Evolutionary conservation across 1,140 invertebrate genomes (phyloP).

Genomic region (Arctopsyche grandis): DNA sequence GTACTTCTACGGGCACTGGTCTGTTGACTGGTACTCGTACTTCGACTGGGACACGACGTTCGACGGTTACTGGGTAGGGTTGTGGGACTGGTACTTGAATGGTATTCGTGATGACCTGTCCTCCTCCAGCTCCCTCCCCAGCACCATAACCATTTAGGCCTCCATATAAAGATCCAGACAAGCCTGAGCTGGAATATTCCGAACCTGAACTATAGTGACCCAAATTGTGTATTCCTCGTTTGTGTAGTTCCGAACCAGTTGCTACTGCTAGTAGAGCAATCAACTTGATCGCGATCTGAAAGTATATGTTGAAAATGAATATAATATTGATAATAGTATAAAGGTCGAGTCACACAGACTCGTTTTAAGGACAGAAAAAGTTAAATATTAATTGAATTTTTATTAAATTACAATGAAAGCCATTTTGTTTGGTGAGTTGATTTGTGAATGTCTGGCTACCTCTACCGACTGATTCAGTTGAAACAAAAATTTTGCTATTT

Average conservation of each 20-base stretch:
- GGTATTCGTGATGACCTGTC: constrained; percentile 37
- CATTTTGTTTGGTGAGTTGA: neutral
- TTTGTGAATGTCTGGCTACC: neutral
- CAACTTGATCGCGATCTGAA: constrained; percentile 42
- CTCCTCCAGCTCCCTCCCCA: neutral
- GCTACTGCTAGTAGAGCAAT: constrained; percentile 48
- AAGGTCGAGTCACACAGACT: too few species aligned
- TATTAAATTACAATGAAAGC: neutral
- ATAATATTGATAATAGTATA: too few species aligned
- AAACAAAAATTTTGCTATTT: neutral
- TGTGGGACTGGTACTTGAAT: constrained; percentile 46
- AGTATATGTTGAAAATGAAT: neutral
- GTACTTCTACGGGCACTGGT: constrained; percentile 41
- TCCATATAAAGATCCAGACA: neutral
- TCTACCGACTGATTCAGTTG: constrained; percentile 1
- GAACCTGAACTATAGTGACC: constrained; percentile 25
- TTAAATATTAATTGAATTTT: neutral
- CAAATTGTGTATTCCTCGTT: constrained; percentile 49
- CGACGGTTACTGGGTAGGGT: constrained; percentile 49
- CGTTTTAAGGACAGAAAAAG: neutral
- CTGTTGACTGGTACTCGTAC: constrained; percentile 47
- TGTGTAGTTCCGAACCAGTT: constrained; percentile 50
- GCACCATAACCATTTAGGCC: neutral
- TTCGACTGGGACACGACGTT: constrained; percentile 33
- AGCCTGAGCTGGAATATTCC: constrained; percentile 10